These are phyloP conservation scores for Monodelphis domestica DNA, from an alignment of 2,797 vertebrate genomes.

Conservation along the genomic window DNA sequence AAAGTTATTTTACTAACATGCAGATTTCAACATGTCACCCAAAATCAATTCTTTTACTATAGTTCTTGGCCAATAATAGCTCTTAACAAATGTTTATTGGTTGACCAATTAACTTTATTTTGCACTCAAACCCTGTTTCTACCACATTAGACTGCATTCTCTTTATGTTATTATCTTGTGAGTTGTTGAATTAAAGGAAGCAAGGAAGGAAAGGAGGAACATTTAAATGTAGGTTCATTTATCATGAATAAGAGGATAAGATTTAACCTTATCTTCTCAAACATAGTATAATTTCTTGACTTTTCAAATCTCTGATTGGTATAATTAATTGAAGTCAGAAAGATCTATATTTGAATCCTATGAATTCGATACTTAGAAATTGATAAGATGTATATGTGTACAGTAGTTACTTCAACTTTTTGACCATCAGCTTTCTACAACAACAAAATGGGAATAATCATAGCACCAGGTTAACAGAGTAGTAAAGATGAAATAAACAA, in stretches of 20 bases:
- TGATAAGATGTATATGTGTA: neutral
- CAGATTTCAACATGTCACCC: neutral
- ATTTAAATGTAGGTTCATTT: neutral
- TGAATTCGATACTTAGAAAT: too few species aligned
- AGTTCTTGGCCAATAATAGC: neutral
- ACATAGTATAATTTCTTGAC: neutral
- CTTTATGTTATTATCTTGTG: neutral
- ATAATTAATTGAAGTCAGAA: neutral
- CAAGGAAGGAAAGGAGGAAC: neutral
- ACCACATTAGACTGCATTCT: neutral
- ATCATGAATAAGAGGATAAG: neutral
- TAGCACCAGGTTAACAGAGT: neutral
- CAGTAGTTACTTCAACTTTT: neutral
- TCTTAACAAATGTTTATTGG: neutral
- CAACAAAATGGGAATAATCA: neutral
- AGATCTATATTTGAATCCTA: neutral
- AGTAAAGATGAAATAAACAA: neutral
- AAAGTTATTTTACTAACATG: neutral
- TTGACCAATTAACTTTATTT: neutral
- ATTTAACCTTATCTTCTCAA: neutral
- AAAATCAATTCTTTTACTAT: neutral
- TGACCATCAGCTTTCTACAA: neutral
- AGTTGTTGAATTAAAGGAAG: neutral
- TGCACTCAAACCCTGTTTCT: neutral
- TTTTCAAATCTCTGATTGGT: neutral